Conservation (phyloP, 2,797 vertebrate species). For the Euthynnus affinis region DNA sequence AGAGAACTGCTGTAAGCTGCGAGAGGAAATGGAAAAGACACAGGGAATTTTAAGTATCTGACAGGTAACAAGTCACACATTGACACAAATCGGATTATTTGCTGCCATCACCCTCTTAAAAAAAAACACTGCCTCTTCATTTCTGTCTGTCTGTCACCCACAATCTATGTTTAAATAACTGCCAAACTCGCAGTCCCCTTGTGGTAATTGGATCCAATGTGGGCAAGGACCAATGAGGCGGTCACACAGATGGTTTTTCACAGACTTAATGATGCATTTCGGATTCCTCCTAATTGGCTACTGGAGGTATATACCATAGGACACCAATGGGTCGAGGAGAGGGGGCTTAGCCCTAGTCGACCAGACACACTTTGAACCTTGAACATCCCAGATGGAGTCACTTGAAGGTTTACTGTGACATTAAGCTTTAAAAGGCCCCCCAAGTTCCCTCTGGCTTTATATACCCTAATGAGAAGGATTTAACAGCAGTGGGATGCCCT, state of each 20-base stretch:
- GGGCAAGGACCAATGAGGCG: slow-evolving; percentile 15
- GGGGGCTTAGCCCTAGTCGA: neutral
- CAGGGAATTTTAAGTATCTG: slow-evolving; percentile 28
- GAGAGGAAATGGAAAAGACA: slow-evolving; percentile 30
- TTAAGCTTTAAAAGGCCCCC: slow-evolving; percentile 23
- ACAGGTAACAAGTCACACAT: slow-evolving; percentile 31
- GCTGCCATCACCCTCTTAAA: neutral
- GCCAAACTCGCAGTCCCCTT: neutral
- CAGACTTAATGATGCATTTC: slow-evolving; percentile 46
- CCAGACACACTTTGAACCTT: slow-evolving; percentile 25
- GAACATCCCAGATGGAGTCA: slow-evolving; percentile 21
- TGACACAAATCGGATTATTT: slow-evolving; percentile 51
- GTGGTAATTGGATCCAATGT: slow-evolving; percentile 45
- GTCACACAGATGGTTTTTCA: slow-evolving; percentile 30
- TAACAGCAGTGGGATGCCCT: neutral
- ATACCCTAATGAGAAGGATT: slow-evolving; percentile 17
- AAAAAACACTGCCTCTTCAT: slow-evolving; percentile 25
- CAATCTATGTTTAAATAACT: slow-evolving; percentile 35
- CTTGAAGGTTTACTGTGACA: slow-evolving; percentile 29
- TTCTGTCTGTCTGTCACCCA: slow-evolving; percentile 27
- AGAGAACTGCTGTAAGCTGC: slow-evolving; percentile 6
- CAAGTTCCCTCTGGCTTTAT: neutral
- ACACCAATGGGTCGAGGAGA: slow-evolving; percentile 2
- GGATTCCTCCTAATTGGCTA: slow-evolving; percentile 48
- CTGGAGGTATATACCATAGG: slow-evolving; percentile 10